phyloP scores from a whole-genome alignment of 2,113 vertebrate species.

The Micromys minutus region DNA sequence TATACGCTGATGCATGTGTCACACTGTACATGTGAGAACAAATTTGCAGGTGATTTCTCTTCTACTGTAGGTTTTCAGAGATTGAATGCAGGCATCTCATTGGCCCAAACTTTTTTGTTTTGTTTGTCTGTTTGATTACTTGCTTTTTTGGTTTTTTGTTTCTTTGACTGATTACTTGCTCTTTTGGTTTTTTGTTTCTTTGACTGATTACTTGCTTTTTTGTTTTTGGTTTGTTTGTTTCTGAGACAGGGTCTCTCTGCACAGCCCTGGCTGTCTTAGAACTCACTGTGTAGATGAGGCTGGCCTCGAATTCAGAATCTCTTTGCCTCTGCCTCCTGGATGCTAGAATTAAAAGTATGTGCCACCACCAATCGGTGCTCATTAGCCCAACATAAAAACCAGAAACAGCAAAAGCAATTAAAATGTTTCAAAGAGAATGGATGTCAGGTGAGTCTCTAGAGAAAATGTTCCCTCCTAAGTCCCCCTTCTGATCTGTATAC shows the following conservation, averaged over 20 bases:
- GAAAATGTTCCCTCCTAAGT: neutral
- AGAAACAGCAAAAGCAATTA: neutral
- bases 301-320: neutral
- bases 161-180: too few species aligned
- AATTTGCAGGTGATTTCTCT: neutral
- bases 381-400: neutral
- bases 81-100: neutral
- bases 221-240: neutral
- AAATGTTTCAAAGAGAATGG: neutral
- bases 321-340: neutral
- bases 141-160: too few species aligned
- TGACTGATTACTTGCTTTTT: neutral
- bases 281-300: neutral
- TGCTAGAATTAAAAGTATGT: neutral
- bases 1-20: neutral
- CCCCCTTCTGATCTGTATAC: neutral
- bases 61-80: neutral
- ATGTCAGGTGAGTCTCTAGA: neutral
- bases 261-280: neutral
- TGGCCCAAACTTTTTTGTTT: neutral
- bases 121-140: neutral
- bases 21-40: neutral
- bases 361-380: neutral
- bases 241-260: neutral
- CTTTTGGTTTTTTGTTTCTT: neutral